Base-by-base conservation (phyloP, 2,888 invertebrate genomes). In the Epinotia brunnichana region DNA sequence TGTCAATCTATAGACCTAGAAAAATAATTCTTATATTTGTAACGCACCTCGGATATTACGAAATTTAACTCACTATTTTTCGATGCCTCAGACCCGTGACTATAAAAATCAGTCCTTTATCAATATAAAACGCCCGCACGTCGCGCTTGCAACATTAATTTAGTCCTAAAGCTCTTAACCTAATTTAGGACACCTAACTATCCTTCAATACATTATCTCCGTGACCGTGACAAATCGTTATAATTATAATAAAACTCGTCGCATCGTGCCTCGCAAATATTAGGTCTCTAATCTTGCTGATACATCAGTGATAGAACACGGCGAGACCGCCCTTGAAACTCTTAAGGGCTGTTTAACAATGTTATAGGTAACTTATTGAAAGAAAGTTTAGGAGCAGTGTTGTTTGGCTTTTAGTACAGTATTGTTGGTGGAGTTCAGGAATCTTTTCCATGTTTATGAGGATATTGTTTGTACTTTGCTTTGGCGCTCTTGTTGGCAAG, bases 291-390 rank as follows among this genome's bases (percentile, higher is more conserved):
- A 70, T 70, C 70, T 39, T 11, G 13, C 13, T 5, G 64, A 64
- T 70, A 64, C 57, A 70, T 53, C 70, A 2, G 39, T 15, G 70
- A 70, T 70, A 64, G 59, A 44, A 24, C 70, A 70, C 70, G 70
- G 15, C 15, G 4, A 7, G 57, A 15, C 17, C 63, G 39, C 57
- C 51, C 57, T 70, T 19, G 51, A 2, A 59, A 24, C 44, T 17
- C 29, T n/a, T 48, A 11, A 19, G 24, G n/a, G 53, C 64, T 39
- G 64, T 39, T 53, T 62, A 24, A 44, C 19, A 24, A 21, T 24
- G 7, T 56, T 21, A 44, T 48, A 44, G 56, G 10, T 35, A 10
- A 44, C 51, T 60, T 69, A 15, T 60, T 53, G 21, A 41, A 69
- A 19, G 15, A 44, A 17, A 19, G n/a, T 53, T 41, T n/a, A 9